Evolutionary conservation across 2,113 vertebrate species (phyloP), one percentile per base, ranked within the genome.

Genomic region (Alexandromys fortis): DNA sequence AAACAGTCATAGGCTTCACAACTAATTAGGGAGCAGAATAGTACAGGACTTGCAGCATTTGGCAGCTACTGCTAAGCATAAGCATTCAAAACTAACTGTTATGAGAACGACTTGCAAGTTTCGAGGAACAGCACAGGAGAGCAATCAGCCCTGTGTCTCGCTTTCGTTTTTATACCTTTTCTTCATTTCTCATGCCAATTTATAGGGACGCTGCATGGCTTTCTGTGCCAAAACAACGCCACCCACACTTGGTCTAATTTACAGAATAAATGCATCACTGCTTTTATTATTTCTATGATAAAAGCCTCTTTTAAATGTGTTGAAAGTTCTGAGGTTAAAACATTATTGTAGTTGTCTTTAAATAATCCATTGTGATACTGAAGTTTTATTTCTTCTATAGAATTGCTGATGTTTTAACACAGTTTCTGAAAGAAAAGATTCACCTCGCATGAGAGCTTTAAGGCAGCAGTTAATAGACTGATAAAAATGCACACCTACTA

Each of bases 1-100:
- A 97, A 98, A 98, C 97, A 98, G 98, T 98, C 98, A 98, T 81
- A 97, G 92, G 77, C 97, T 98, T 98, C 97, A 95, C 98, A 97
- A 98, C 95, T 98, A 99, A 98, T 98, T 98, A 98, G 90, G 94
- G 96, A 67, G 47, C 49, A 97, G 97, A 98, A 97, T 89, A 98
- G 98, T 97, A 98, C 89, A 98, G 97, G 96, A 97, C 96, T 97
- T 97, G 97, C 94, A 96, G 98, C 98, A 98, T 97, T 98, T 98
- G 98, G 98, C 98, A 98, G 97, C 92, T 98, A 97, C 97, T 96
- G 97, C 94, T 98, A 97, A 97, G 97, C 97, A 97, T 96, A 97
- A 98, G 98, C 98, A 94, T 98, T 98, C 95, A 98, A 97, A 96
- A 70, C 92, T 98, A 95, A 97, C 97, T 91, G 86, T 97, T 98